phyloP scores from a whole-genome alignment of 2,797 vertebrate species.

The Notolepis coatsorum region DNA sequence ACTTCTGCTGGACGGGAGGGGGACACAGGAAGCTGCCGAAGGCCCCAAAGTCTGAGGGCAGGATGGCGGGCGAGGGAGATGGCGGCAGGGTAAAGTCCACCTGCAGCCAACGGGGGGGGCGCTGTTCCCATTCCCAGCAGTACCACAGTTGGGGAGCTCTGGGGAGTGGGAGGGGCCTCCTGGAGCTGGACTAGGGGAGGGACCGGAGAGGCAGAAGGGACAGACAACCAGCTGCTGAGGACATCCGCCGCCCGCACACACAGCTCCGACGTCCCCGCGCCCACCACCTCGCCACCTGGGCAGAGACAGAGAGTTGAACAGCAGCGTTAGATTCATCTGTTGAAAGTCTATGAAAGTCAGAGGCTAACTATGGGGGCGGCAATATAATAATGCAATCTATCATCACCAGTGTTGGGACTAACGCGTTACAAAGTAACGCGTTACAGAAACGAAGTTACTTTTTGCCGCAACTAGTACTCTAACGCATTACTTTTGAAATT shows the following conservation, averaged over 20 bases:
- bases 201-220: constrained; percentile 59
- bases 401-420: no score
- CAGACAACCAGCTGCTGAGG: constrained; percentile 63
- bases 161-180: constrained; percentile 54
- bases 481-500: no score
- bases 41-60: constrained; percentile 84
- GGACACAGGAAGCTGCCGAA: constrained; percentile 83
- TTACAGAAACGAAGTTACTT: no score
- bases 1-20: constrained; percentile 55
- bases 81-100: constrained; percentile 81
- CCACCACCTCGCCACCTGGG: constrained; percentile 68
- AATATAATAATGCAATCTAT: no score
- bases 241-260: constrained; percentile 46
- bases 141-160: constrained; percentile 37
- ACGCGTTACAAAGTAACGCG: no score
- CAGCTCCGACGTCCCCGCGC: constrained; percentile 61
- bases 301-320: constrained; percentile 14
- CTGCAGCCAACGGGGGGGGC: constrained; percentile 71
- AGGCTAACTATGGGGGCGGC: no score
- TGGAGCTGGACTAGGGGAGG: constrained; percentile 50
- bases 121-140: constrained; percentile 13
- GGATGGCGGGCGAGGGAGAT: constrained; percentile 63
- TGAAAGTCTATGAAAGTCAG: no score
- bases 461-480: no score
- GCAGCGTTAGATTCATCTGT: no score